Percentiles rank a stretch among this genome's conserved stretches.
Conservation (phyloP, 2,888 invertebrate genomes). For the Sipunculus nudus region DNA sequence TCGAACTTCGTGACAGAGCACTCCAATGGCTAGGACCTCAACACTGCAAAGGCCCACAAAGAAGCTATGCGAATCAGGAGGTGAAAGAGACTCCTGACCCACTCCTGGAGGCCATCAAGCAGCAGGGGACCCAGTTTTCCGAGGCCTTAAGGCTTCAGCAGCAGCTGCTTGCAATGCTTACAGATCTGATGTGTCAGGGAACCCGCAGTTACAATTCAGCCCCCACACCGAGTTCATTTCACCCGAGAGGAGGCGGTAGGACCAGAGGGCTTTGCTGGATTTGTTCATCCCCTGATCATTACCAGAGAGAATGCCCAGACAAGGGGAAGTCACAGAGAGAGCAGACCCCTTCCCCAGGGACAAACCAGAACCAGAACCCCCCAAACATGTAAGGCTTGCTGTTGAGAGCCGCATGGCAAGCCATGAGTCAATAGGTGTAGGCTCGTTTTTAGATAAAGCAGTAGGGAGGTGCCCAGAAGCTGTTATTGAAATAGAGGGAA, state of each 20-base stretch:
- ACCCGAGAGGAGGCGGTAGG: too few relatives aligned
- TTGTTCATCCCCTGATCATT: not conserved
- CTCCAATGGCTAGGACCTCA: slow-evolving; percentile 1
- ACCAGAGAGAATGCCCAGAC: slow-evolving; percentile 2
- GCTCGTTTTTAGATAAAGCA: slow-evolving; percentile 20
- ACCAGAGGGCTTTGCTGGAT: too few relatives aligned
- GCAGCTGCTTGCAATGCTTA: too few relatives aligned
- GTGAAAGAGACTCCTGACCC: not conserved
- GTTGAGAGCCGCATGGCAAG: slow-evolving; percentile 6
- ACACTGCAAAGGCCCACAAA: too few relatives aligned
- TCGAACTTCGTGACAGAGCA: slow-evolving; percentile 7
- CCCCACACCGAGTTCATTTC: too few relatives aligned
- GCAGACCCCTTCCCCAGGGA: slow-evolving; percentile 5
- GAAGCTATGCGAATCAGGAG: not conserved
- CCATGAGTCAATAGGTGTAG: not conserved
- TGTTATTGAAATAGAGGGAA: not conserved
- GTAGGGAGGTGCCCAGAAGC: slow-evolving; percentile 21
- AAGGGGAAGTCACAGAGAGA: not conserved
- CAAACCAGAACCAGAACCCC: slow-evolving; percentile 4
- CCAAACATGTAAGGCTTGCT: slow-evolving; percentile 10
- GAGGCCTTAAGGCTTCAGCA: too few relatives aligned
- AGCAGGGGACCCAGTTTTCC: not conserved
- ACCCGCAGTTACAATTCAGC: too few relatives aligned
- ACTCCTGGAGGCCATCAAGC: not conserved
- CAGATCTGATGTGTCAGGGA: too few relatives aligned